These are phyloP conservation scores for Porites divaricata DNA, from an alignment of 92 coral and sea anemone species.

Conservation along the genomic window DNA sequence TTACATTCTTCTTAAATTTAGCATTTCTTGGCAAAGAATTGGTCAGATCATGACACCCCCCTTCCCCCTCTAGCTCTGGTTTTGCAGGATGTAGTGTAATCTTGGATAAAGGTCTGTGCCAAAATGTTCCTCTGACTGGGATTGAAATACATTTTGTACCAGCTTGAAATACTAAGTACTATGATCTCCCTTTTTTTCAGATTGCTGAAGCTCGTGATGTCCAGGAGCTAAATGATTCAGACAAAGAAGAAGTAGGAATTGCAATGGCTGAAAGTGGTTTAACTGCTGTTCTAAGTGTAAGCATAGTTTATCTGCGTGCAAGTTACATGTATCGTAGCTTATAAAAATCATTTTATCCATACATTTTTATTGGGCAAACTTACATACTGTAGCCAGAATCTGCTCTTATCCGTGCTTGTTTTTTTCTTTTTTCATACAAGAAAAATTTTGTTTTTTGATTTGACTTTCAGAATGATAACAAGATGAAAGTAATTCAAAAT, in stretches of 20 bases:
- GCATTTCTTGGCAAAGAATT: not conserved
- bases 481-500: slow-evolving; percentile 31
- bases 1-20: no score
- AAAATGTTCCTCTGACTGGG: no score
- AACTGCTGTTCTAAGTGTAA: slow-evolving; percentile 5
- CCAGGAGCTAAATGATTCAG: not conserved
- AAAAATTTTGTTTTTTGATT: not conserved
- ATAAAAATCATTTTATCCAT: not conserved
- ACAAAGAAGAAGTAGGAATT: not conserved
- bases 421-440: slow-evolving; percentile 4
- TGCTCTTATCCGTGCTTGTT: not conserved
- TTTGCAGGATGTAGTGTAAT: no score
- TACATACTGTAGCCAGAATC: slow-evolving; percentile 6
- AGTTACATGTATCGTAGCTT: not conserved
- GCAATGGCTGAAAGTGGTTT: not conserved
- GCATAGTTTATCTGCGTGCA: not conserved
- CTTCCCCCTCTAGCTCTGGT: no score
- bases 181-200: not conserved
- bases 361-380: not conserved
- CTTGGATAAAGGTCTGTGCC: no score
- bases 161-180: no score
- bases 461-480: slow-evolving; percentile 26
- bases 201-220: slow-evolving; percentile 13
- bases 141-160: no score
- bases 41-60: not conserved